Percentiles rank a stretch among this genome's conserved stretches.
phyloP scores from a whole-genome alignment of 2,888 invertebrate species.

The Chloroclysta siterata region DNA sequence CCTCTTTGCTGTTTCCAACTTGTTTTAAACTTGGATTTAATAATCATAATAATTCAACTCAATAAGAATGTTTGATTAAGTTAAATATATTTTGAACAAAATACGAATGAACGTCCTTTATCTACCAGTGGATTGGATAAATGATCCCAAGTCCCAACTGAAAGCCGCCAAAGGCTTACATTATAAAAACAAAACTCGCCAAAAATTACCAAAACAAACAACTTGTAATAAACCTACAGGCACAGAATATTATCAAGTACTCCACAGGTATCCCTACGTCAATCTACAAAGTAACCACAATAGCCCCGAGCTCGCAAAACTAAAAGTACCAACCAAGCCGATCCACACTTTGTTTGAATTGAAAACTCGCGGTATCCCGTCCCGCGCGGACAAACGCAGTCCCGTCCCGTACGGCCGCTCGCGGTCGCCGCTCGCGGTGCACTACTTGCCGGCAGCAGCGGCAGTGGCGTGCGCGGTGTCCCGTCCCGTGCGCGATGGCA shows the following conservation, averaged over 20 bases:
- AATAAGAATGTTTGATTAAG: too few relatives aligned
- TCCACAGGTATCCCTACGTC: too few relatives aligned
- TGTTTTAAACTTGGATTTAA: constrained; percentile 6
- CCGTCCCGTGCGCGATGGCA: constrained; percentile 66
- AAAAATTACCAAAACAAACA: constrained; percentile 6
- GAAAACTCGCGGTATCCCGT: constrained; percentile 18
- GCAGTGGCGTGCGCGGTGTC: constrained; percentile 43
- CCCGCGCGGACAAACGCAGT: constrained; percentile 31
- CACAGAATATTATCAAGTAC: too few relatives aligned
- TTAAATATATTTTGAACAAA: neutral
- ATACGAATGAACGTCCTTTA: neutral
- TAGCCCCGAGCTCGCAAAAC: constrained; percentile 12
- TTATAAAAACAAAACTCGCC: neutral
- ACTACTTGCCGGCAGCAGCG: constrained; percentile 53
- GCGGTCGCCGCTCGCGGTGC: constrained; percentile 78
- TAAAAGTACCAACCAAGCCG: constrained; percentile 52
- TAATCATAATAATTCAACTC: neutral
- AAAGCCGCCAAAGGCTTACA: neutral
- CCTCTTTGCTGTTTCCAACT: constrained; percentile 5
- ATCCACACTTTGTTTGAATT: neutral
- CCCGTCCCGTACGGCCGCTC: constrained; percentile 65
- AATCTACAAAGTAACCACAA: constrained; percentile 8
- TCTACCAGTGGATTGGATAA: neutral
- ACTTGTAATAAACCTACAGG: neutral
- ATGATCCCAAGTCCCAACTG: neutral